Conservation (phyloP, 1,140 invertebrate species). For the Calycopis cecrops region DNA sequence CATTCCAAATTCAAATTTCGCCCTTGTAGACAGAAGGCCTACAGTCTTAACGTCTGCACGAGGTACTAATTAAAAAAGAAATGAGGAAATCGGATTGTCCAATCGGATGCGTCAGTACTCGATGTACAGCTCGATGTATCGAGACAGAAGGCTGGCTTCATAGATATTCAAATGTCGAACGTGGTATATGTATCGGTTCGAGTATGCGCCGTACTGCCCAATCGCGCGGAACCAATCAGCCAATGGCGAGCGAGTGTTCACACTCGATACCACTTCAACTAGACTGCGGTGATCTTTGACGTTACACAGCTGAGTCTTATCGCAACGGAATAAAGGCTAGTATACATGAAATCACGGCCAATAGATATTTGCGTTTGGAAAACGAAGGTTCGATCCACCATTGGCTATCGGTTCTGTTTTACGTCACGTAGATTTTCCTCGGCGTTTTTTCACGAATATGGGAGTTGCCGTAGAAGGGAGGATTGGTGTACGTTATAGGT, state of each 20-base stretch:
- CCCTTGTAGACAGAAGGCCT: too few species aligned
- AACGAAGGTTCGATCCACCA: slow-evolving; percentile 59
- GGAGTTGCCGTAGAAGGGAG: slow-evolving; percentile 15
- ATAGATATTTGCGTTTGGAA: slow-evolving; percentile 34
- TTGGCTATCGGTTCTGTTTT: slow-evolving; percentile 52
- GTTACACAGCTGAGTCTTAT: slow-evolving; percentile 9
- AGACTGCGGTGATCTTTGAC: slow-evolving; percentile 31
- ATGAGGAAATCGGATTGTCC: too few species aligned
- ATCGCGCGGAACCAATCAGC: slow-evolving; percentile 67
- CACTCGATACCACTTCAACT: slow-evolving; percentile 47
- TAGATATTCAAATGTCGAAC: slow-evolving; percentile 50
- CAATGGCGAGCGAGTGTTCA: slow-evolving; percentile 41
- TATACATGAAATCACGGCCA: slow-evolving; percentile 25
- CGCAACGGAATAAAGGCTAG: slow-evolving; percentile 11
- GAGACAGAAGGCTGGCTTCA: slow-evolving; percentile 32
- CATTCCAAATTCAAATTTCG: too few species aligned
- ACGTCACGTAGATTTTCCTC: slow-evolving; percentile 65
- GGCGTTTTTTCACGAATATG: slow-evolving; percentile 46
- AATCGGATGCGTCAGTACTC: too few species aligned
- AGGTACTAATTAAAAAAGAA: too few species aligned
- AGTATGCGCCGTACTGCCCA: slow-evolving; percentile 53
- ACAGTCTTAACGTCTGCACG: too few species aligned
- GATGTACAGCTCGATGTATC: background rate
- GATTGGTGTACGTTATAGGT: slow-evolving; percentile 3
- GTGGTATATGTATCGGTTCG: slow-evolving; percentile 43